phyloP scores from a whole-genome alignment of 2,888 invertebrate genomes.

The Pemphredon lugubris region DNA sequence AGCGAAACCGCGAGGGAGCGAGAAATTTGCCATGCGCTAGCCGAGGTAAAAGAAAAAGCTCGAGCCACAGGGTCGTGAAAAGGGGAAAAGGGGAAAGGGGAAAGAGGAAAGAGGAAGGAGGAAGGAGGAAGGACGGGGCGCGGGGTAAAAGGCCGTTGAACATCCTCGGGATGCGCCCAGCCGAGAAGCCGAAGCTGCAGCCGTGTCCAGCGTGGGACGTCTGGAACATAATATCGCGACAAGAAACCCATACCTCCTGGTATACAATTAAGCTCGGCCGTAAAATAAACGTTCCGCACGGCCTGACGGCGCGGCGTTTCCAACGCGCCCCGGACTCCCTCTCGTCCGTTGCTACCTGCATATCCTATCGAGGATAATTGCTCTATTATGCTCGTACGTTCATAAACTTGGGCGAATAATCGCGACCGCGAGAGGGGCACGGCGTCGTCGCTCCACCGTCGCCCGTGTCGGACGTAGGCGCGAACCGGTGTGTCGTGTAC shows the following conservation, averaged over 20 bases:
- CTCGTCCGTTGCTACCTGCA: conserved; percentile 34
- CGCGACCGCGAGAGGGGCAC: too few species aligned
- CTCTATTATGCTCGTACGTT: conserved; percentile 68
- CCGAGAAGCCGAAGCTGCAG: neutral
- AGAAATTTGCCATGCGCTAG: too few species aligned
- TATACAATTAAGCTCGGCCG: conserved; percentile 57
- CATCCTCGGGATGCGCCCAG: neutral
- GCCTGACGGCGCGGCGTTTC: conserved; percentile 3
- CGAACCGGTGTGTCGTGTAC: conserved; percentile 4
- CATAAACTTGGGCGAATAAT: conserved; percentile 50
- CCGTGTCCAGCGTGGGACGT: conserved; percentile 25
- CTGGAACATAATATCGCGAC: conserved; percentile 47
- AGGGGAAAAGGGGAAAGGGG: neutral
- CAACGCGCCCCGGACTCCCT: conserved; percentile 1
- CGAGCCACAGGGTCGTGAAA: neutral
- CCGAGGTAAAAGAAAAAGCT: neutral
- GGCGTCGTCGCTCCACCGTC: too few species aligned
- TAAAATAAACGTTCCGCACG: conserved; percentile 61
- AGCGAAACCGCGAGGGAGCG: neutral
- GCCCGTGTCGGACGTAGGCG: conserved; percentile 19
- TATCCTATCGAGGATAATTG: conserved; percentile 66
- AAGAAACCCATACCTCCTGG: conserved; percentile 46
- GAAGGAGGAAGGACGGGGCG: neutral
- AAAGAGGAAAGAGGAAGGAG: conserved; percentile 1
- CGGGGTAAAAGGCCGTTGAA: neutral